phyloP scores from a whole-genome alignment of 1,140 invertebrate genomes.

The Triops longicaudatus region DNA sequence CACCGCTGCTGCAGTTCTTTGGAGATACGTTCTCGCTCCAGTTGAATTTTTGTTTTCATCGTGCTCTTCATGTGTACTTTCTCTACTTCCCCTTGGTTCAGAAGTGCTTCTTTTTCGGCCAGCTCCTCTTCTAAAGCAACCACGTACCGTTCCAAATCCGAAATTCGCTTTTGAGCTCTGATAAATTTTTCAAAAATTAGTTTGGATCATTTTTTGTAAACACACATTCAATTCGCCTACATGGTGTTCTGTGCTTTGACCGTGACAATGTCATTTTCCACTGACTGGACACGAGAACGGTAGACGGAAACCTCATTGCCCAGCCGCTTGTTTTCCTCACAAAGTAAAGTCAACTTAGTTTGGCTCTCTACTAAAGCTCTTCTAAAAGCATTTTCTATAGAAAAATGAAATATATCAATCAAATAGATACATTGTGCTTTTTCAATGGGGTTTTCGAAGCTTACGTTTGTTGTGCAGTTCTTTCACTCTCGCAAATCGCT shows the following conservation, averaged over 20 bases:
- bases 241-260: neutral
- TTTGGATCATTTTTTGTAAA: neutral
- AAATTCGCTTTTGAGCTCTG: neutral
- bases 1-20: conserved; percentile 20
- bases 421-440: no score
- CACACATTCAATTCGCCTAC: neutral
- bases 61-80: conserved; percentile 32
- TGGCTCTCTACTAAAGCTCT: neutral
- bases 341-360: neutral
- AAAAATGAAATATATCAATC: no score
- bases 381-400: neutral
- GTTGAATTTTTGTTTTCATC: conserved; percentile 27
- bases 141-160: neutral
- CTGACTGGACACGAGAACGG: neutral
- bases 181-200: neutral
- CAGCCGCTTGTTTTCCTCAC: neutral
- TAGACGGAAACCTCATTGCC: neutral
- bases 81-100: conserved; percentile 39
- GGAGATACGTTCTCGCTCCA: conserved; percentile 19
- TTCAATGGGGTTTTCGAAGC: neutral
- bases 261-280: neutral
- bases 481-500: neutral
- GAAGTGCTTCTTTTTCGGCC: conserved; percentile 34
- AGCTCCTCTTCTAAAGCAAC: conserved; percentile 28
- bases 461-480: neutral